Base-by-base conservation (phyloP, 2,888 invertebrate genomes). In the Branchellion lobata region DNA sequence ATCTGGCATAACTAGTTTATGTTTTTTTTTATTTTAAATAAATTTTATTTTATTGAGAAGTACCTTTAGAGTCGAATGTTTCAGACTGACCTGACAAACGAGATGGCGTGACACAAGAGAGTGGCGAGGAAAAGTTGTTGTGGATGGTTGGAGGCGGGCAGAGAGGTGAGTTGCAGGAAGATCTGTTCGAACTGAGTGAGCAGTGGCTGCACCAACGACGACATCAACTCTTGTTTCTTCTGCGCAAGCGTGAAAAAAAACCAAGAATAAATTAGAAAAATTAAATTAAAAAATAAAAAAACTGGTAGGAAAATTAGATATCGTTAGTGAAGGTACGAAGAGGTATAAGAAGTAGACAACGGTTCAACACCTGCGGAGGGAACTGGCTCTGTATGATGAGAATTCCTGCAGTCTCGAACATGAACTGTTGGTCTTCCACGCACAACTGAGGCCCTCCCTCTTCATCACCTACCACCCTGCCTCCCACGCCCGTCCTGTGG, bases 381-480 rank as follows among this genome's bases (percentile, higher is more conserved):
- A 88, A 86, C 81, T 87, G 86, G 81, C 90, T 89, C 80, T 88
- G 87, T 1, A 90, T 88, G 77, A 91, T 89, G 5, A 91, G 85
- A 53, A 89, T 87, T 0, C 90, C 89, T 51, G 90, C 89, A 1
- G 90, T 89, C 86, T 91, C 91, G 83, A 89, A 90, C 51, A 91
- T 84, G 84, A 89, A 90, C 72, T 90, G 85, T 85, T 90, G 90
- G 84, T 91, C 91, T 81, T 90, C 90, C 34, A 87, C 84, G 0
- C 88, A 87, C 68, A 90, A 85, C 61, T 88, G 85, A 36, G 86
- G 85, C 69, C 85, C 84, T 76, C 83, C 83, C 18, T 47, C 68
- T 18, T 86, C 86, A 82, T 88, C 88, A 57, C 87, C 85, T 3
- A n/a, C 40, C 40, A n/a, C 74, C 21, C 24, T 14, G 8, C 8